Evolutionary conservation across 2,797 vertebrate genomes (phyloP).

Genomic region (Pangasius larnaudii): DNA sequence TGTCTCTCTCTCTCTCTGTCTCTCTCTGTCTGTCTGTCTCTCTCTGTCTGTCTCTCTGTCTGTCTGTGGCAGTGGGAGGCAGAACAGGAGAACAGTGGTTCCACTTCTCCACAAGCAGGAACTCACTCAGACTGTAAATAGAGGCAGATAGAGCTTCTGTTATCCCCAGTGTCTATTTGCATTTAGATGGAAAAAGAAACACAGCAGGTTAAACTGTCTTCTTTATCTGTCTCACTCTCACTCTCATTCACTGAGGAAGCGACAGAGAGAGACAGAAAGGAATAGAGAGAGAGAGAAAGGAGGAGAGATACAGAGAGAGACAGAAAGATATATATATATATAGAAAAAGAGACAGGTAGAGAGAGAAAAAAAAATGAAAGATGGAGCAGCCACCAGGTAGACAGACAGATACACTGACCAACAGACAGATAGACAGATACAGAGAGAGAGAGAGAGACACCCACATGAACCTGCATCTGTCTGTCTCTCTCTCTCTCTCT

Average conservation of each 20-base stretch:
- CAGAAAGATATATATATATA: neutral
- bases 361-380: neutral
- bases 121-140: constrained; percentile 43
- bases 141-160: constrained; percentile 59
- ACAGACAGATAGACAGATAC: neutral
- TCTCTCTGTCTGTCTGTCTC: neutral
- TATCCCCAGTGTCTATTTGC: constrained; percentile 67
- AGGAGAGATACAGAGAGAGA: neutral
- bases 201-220: constrained; percentile 13
- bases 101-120: constrained; percentile 52
- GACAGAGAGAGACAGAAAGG: neutral
- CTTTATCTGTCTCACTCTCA: constrained; percentile 12
- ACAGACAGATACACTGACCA: neutral
- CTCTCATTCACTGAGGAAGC: neutral
- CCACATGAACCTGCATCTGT: neutral
- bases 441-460: neutral
- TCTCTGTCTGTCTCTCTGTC: neutral
- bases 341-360: neutral
- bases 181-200: constrained; percentile 75
- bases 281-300: neutral
- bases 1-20: neutral
- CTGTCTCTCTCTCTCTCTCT: neutral
- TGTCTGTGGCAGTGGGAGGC: neutral
- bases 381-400: neutral
- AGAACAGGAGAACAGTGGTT: constrained; percentile 22